Evolutionary conservation across 2,888 invertebrate genomes (phyloP).

Genomic region (Alloplasta piceator): DNA sequence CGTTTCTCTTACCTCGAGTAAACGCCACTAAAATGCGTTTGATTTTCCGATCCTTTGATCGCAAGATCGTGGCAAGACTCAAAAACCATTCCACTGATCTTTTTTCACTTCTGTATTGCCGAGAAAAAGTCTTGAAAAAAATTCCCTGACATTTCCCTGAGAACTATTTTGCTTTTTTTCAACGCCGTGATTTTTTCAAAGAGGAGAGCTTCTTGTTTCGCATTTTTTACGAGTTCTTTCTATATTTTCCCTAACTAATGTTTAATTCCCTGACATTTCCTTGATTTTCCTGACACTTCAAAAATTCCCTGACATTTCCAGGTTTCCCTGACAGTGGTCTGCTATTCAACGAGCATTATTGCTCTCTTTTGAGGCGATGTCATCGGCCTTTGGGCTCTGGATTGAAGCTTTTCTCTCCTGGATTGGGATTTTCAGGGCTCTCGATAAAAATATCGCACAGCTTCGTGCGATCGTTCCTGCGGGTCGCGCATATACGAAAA

Average conservation of each 20-base stretch:
- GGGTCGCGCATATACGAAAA: conserved; percentile 8
- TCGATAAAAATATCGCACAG: neutral
- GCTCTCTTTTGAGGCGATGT: conserved; percentile 1
- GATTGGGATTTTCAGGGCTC: neutral
- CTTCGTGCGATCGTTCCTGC: neutral
- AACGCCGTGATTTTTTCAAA: too few relatives aligned
- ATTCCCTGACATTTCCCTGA: too few relatives aligned
- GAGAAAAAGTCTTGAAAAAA: conserved; percentile 27
- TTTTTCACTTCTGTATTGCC: conserved; percentile 40
- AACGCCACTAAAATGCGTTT: neutral
- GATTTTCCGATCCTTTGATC: neutral
- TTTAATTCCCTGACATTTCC: too few relatives aligned
- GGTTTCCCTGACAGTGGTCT: too few relatives aligned
- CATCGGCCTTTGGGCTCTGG: conserved; percentile 10
- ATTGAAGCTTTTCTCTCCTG: neutral
- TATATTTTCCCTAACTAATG: too few relatives aligned
- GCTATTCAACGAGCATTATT: neutral
- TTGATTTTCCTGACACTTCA: too few relatives aligned
- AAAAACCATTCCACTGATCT: conserved; percentile 8
- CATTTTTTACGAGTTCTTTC: too few relatives aligned
- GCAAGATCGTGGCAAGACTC: neutral
- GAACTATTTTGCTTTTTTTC: too few relatives aligned
- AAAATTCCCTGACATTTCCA: too few relatives aligned
- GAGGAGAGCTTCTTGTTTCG: too few relatives aligned
- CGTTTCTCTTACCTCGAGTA: too few relatives aligned